Percentiles rank a stretch among this genome's conserved stretches.
Conservation (phyloP, 2,797 vertebrate species). For the Rhincodon typus region DNA sequence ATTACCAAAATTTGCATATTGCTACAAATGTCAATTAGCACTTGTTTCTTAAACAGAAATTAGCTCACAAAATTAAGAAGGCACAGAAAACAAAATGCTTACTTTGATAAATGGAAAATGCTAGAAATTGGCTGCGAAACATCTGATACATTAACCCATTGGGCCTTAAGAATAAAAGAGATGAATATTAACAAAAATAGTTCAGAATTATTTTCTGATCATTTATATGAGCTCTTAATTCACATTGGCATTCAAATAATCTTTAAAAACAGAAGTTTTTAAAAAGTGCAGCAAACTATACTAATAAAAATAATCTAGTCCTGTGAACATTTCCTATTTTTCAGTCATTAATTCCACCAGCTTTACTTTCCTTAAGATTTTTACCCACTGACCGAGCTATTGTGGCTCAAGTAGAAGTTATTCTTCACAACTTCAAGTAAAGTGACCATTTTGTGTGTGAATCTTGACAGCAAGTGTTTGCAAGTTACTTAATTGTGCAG, state of each 20-base stretch:
- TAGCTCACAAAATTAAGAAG: neutral
- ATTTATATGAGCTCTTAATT: neutral
- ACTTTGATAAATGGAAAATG: slow-evolving; percentile 98
- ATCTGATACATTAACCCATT: slow-evolving; percentile 91
- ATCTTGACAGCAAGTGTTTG: neutral
- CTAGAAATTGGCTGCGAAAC: slow-evolving; percentile 92
- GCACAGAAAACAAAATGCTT: slow-evolving; percentile 52
- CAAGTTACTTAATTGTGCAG: neutral
- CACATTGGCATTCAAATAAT: neutral
- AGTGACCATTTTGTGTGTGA: neutral
- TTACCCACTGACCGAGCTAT: neutral
- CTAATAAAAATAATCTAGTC: neutral
- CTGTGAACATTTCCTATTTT: neutral
- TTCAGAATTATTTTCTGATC: neutral
- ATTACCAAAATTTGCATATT: neutral
- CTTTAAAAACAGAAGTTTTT: neutral
- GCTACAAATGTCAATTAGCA: neutral
- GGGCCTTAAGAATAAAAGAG: slow-evolving; percentile 63
- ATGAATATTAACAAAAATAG: slow-evolving; percentile 37
- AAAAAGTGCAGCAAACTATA: neutral
- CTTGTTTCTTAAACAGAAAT: neutral
- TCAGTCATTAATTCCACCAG: neutral
- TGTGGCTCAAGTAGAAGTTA: neutral
- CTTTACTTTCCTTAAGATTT: neutral
- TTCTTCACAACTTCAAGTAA: neutral